Conservation (phyloP, 2,113 vertebrate species). For the Microcebus lehilahytsara region DNA sequence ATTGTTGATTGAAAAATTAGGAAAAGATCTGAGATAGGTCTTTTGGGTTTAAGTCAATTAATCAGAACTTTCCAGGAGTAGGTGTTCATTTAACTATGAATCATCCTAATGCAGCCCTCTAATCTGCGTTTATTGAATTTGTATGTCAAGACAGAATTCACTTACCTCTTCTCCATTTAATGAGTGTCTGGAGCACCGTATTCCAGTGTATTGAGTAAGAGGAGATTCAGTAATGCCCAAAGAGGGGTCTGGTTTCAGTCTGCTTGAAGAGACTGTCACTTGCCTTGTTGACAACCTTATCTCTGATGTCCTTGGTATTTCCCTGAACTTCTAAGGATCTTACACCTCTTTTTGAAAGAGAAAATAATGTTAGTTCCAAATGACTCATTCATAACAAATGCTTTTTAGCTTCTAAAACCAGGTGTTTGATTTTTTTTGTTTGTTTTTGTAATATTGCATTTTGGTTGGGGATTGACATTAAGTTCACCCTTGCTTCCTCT, state of each 20-base stretch:
- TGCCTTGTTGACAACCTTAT: not conserved
- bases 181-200: rapidly evolving
- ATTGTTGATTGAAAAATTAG: not conserved
- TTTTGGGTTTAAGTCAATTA: not conserved
- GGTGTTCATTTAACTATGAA: not conserved
- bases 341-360: not conserved
- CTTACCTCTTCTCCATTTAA: not conserved
- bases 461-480: not conserved
- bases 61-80: not conserved
- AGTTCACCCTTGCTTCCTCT: not conserved
- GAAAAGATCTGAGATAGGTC: not conserved
- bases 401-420: not conserved
- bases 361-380: not conserved
- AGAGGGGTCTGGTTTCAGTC: not conserved
- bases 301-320: not conserved
- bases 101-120: not conserved
- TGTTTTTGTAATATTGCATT: not conserved
- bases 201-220: not conserved
- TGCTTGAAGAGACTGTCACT: not conserved
- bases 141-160: not conserved
- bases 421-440: not conserved
- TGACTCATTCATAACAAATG: not conserved
- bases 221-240: not conserved
- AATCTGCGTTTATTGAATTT: not conserved
- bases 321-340: not conserved